Percentiles rank a stretch among this genome's conserved stretches.
Evolutionary conservation across 2,888 invertebrate genomes (phyloP).

Genomic region (Cabera pusaria): DNA sequence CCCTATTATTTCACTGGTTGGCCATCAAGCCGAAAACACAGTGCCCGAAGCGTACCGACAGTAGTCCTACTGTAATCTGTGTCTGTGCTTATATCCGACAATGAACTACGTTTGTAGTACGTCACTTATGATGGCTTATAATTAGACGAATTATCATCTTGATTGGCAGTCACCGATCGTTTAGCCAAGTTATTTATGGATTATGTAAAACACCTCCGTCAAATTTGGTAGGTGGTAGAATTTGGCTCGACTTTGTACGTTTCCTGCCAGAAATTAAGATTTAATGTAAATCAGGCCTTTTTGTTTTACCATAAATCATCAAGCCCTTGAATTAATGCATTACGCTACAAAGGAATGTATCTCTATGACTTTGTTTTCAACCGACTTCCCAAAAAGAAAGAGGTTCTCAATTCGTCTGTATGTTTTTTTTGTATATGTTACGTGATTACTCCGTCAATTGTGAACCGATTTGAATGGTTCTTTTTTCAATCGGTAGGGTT

Average conservation of each 20-base stretch:
- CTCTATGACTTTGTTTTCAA: no score
- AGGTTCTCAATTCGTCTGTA: no score
- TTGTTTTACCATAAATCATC: constrained; percentile 8
- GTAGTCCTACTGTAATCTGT: constrained; percentile 50
- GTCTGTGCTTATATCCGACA: constrained; percentile 45
- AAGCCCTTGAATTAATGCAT: constrained; percentile 5
- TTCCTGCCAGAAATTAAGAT: constrained; percentile 17
- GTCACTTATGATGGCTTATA: constrained; percentile 41
- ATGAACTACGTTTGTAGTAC: constrained; percentile 38
- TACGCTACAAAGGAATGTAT: no score
- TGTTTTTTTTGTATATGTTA: no score
- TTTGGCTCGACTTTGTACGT: constrained; percentile 12
- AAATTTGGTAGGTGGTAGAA: constrained; percentile 15
- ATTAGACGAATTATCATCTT: constrained; percentile 36
- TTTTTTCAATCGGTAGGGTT: no score
- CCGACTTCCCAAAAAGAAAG: no score
- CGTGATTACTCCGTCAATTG: no score
- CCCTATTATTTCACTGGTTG: no score
- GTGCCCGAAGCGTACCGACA: no score
- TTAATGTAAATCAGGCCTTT: constrained; percentile 1
- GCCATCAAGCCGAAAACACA: no score
- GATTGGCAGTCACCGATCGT: constrained; percentile 29
- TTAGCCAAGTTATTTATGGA: constrained; percentile 19
- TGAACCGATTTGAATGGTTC: no score
- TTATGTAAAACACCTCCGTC: constrained; percentile 17